Conservation (phyloP, 2,888 invertebrate species). For the Sphaerophoria rueppellii region DNA sequence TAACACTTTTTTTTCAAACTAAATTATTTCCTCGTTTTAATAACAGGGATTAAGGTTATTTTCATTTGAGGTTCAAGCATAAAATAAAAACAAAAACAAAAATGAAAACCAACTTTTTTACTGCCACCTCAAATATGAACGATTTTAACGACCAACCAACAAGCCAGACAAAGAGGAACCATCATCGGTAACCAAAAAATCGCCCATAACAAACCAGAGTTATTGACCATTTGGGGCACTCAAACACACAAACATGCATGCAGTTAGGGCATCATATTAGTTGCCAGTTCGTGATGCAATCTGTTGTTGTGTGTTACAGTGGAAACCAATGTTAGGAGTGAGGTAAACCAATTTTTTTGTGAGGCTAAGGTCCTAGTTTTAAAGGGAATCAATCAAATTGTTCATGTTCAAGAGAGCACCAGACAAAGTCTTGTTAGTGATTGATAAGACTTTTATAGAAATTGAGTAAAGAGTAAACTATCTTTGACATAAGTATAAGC, state of each 20-base stretch:
- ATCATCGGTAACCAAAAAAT: conserved; percentile 33
- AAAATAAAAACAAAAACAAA: background rate
- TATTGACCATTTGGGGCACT: conserved; percentile 33
- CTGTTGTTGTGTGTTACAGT: background rate
- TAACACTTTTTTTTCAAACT: background rate
- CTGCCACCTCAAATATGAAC: conserved; percentile 44
- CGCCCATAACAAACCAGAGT: conserved; percentile 44
- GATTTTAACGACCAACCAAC: conserved; percentile 52
- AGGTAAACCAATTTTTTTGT: background rate
- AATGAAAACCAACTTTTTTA: conserved; percentile 32
- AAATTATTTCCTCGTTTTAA: background rate
- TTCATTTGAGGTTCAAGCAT: background rate
- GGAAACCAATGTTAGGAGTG: background rate
- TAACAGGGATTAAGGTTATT: background rate
- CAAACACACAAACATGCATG: background rate
- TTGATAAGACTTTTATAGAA: no score
- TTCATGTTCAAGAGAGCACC: background rate
- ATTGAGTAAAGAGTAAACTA: no score
- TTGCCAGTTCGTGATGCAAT: conserved; percentile 14
- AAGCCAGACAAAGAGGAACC: conserved; percentile 68
- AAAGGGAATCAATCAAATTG: background rate
- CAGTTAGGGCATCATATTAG: background rate
- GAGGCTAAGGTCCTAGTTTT: background rate
- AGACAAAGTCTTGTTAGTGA: no score
- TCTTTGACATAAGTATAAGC: no score